Percentiles rank a stretch among this genome's conserved stretches.
Conservation (phyloP, 2,888 invertebrate species). For the Terebella lapidaria region DNA sequence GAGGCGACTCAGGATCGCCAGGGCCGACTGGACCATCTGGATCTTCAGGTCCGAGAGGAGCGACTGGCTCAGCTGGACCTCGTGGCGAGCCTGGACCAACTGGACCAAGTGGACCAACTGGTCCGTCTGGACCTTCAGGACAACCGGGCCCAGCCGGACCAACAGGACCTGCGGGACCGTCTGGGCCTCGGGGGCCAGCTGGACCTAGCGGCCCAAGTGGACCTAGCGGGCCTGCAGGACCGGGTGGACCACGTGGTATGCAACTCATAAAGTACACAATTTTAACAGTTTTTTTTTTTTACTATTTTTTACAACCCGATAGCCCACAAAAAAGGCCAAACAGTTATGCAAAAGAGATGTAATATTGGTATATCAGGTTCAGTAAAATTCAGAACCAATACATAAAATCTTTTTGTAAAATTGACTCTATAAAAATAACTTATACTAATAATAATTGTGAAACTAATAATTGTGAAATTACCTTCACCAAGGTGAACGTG, state of each 20-base stretch:
- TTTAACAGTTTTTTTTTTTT: too few relatives aligned
- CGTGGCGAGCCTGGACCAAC: conserved; percentile 6
- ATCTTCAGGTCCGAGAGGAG: not conserved
- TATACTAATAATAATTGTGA: not conserved
- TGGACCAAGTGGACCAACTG: conserved; percentile 13
- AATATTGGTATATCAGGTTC: too few relatives aligned
- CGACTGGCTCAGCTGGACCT: not conserved
- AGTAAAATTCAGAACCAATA: too few relatives aligned
- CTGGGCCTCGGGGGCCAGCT: conserved; percentile 13
- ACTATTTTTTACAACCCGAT: too few relatives aligned
- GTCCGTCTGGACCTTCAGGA: conserved; percentile 21
- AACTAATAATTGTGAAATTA: not conserved
- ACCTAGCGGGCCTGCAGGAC: conserved; percentile 56
- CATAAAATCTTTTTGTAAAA: not conserved
- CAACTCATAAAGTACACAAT: too few relatives aligned
- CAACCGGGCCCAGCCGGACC: conserved; percentile 29
- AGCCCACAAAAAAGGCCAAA: too few relatives aligned
- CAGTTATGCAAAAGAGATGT: too few relatives aligned
- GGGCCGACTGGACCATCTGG: not conserved
- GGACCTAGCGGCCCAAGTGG: conserved; percentile 6
- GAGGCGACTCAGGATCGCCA: not conserved
- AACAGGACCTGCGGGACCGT: conserved; percentile 18
- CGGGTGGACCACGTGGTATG: conserved; percentile 68
- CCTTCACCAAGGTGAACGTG: conserved; percentile 4
- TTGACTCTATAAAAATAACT: not conserved